phyloP scores from a whole-genome alignment of 2,113 vertebrate species.

The Bothrops jararaca region DNA sequence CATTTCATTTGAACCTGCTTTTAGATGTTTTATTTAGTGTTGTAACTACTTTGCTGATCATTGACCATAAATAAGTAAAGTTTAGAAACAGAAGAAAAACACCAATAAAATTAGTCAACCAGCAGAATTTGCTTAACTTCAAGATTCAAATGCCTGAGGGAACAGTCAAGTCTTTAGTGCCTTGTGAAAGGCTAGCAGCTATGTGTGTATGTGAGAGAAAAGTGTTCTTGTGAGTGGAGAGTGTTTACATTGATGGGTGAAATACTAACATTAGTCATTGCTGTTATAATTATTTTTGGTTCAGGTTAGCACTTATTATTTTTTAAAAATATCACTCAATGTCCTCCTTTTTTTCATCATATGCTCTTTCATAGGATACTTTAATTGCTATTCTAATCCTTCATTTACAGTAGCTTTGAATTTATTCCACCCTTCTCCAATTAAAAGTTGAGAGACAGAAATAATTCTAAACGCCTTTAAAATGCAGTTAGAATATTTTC shows the following conservation, averaged over 20 bases:
- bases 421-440: not conserved
- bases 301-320: not conserved
- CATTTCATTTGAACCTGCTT: not conserved
- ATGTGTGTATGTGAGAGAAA: not conserved
- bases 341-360: not conserved
- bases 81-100: not conserved
- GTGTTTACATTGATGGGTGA: not conserved
- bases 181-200: not conserved
- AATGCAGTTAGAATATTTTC: not conserved
- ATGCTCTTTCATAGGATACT: not conserved
- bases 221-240: not conserved
- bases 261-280: not conserved
- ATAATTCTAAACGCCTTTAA: not conserved
- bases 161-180: not conserved
- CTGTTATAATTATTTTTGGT: not conserved
- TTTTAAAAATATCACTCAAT: not conserved
- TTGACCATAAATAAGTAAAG: not conserved
- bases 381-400: not conserved
- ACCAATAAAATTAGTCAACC: not conserved
- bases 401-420: not conserved
- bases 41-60: not conserved
- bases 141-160: not conserved
- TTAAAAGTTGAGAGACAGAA: not conserved
- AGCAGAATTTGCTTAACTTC: not conserved
- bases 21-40: not conserved